Evolutionary conservation across 2,888 invertebrate species (phyloP), one percentile per base, ranked within the genome.

Genomic region (Eristalis pertinax): DNA sequence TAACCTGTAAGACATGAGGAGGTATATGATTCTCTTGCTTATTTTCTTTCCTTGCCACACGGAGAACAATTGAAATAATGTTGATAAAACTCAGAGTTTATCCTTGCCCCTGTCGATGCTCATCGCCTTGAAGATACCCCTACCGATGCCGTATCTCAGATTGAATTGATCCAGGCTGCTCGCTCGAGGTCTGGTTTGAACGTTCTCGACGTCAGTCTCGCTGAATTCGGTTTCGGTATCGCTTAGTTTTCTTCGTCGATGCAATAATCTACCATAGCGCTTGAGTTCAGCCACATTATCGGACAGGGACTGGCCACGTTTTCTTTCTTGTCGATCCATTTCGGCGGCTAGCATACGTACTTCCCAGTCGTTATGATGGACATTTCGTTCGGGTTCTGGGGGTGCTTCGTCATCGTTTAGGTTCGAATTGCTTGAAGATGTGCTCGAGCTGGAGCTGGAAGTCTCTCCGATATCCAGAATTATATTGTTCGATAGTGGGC

Each of bases 271-370:
- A 65, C 91, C 90, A 82, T 91, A 90, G 50, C 91, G 89, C 68
- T 91, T 90, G 63, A 91, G 89, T 68, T 91, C 91, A 26, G 89
- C 89, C 1, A 91, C 89, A 76, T 91, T 91, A 82, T 91, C 92
- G 29, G 92, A 91, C 0, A 92, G 90, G 0, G 92, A 92, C 38
- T 91, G 91, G 0, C 91, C 91, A 0, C 92, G 92, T 65, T 91
- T 90, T 63, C 90, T 91, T 89, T 95, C 95, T 74, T 95, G 93
- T 72, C 94, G 94, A 88, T 96, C 95, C 89, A 97, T 93, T 91
- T 97, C 96, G 88, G 96, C 95, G 0, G 96, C 97, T 50, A 97
- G 92, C 96, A 97, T 96, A 92, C 95, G 94, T 0, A 97, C 95
- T 92, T 97, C 97, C 97, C 97, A 97, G 90, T 96, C 95, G 87